Conservation (phyloP, 2,888 invertebrate genomes). For the Ryuthela nishihirai region DNA sequence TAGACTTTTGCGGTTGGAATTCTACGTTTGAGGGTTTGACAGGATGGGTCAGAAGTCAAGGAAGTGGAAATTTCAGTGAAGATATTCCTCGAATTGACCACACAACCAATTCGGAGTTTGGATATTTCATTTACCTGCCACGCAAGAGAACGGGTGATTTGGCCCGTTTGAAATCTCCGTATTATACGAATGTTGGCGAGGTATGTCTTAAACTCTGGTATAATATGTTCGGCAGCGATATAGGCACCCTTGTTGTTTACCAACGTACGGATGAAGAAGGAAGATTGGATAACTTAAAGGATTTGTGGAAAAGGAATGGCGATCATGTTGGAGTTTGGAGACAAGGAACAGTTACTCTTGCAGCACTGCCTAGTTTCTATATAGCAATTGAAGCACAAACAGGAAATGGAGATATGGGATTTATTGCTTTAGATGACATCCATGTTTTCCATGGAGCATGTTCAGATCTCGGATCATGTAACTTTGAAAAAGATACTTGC, state of each 20-base stretch:
- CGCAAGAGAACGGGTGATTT: slow-evolving; percentile 11
- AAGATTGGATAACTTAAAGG: slow-evolving; percentile 24
- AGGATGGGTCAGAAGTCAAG: slow-evolving; percentile 22
- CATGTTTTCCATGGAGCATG: slow-evolving; percentile 27
- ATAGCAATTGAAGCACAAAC: slow-evolving; percentile 30
- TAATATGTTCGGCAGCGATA: slow-evolving; percentile 38
- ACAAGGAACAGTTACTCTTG: slow-evolving; percentile 20
- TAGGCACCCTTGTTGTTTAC: slow-evolving; percentile 47
- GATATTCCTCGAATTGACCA: slow-evolving; percentile 34
- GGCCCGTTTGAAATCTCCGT: slow-evolving; percentile 19
- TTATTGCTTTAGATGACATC: slow-evolving; percentile 37
- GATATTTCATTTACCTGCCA: slow-evolving; percentile 31
- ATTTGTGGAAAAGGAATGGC: slow-evolving; percentile 23
- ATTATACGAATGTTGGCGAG: slow-evolving; percentile 33
- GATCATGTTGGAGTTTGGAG: slow-evolving; percentile 28
- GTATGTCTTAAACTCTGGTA: slow-evolving; percentile 35
- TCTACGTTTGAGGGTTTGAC: slow-evolving; percentile 8
- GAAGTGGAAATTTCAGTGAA: slow-evolving; percentile 22
- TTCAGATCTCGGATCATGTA: slow-evolving; percentile 30
- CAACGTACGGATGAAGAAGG: slow-evolving; percentile 36
- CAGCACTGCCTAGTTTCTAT: slow-evolving; percentile 19
- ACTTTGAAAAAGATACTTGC: slow-evolving; percentile 35
- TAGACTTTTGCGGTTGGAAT: slow-evolving; percentile 39
- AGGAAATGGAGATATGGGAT: slow-evolving; percentile 23
- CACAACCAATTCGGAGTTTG: slow-evolving; percentile 21